Evolutionary conservation across 2,888 invertebrate genomes (phyloP).

Genomic region (Allophyes oxyacanthae): DNA sequence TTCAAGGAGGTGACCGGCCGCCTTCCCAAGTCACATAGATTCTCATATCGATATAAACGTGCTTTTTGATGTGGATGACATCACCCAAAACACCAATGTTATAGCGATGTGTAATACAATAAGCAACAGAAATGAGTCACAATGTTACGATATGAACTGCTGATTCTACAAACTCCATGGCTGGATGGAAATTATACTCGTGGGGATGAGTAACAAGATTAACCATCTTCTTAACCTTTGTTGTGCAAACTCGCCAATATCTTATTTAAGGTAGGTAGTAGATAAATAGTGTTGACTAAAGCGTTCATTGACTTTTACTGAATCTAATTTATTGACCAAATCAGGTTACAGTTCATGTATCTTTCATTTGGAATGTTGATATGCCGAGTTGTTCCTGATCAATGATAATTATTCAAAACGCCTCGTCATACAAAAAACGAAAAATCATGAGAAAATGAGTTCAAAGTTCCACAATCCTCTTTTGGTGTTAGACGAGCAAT

Average conservation of each 20-base stretch:
- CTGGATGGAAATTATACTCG: slow-evolving; percentile 42
- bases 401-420: slow-evolving; percentile 70
- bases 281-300: slow-evolving; percentile 3
- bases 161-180: slow-evolving; percentile 46
- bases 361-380: slow-evolving; percentile 45
- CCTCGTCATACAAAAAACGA: slow-evolving; percentile 63
- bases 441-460: slow-evolving; percentile 48
- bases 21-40: slow-evolving; percentile 14
- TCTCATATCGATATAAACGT: slow-evolving; percentile 38
- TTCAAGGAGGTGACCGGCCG: slow-evolving; percentile 1
- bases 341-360: slow-evolving; percentile 37
- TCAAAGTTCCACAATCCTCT: slow-evolving; percentile 56
- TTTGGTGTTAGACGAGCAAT: slow-evolving; percentile 20
- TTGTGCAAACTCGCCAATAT: slow-evolving; percentile 16
- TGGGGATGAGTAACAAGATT: slow-evolving; percentile 32
- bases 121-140: slow-evolving; percentile 74
- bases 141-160: slow-evolving; percentile 44
- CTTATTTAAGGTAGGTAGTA: not conserved
- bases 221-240: slow-evolving; percentile 6
- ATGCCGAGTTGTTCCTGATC: slow-evolving; percentile 57
- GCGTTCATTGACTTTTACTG: slow-evolving; percentile 40
- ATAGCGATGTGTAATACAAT: slow-evolving; percentile 75
- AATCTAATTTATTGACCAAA: slow-evolving; percentile 32
- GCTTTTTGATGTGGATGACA: slow-evolving; percentile 64
- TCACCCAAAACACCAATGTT: slow-evolving; percentile 63